Percentiles rank a stretch among this genome's conserved stretches.
phyloP scores from a whole-genome alignment of 2,797 vertebrate genomes.

The Sebastes kiyomatsui region DNA sequence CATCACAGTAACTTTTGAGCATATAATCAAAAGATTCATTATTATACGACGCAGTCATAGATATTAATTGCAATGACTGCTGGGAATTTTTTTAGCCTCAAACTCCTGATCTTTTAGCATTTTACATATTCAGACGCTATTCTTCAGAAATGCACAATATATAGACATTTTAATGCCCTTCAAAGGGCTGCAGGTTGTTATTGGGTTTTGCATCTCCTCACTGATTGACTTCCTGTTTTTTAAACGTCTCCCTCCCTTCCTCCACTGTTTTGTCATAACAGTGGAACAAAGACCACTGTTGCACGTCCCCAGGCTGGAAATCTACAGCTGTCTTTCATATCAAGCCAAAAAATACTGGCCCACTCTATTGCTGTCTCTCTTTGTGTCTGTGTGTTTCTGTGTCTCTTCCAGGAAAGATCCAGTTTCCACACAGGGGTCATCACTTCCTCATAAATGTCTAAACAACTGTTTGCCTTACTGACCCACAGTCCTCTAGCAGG shows the following conservation, averaged over 20 bases:
- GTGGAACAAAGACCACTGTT: constrained; percentile 39
- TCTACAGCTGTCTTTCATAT: constrained; percentile 48
- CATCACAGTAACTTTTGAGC: background rate
- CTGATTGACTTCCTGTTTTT: constrained; percentile 43
- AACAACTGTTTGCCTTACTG: constrained; percentile 52
- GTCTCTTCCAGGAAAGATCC: constrained; percentile 38
- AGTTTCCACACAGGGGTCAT: constrained; percentile 44
- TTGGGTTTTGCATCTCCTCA: background rate
- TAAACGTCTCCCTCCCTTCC: background rate
- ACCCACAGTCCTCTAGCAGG: background rate
- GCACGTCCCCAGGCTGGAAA: constrained; percentile 10
- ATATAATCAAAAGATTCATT: background rate
- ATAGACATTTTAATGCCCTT: background rate
- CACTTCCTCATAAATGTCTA: constrained; percentile 47
- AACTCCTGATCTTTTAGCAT: no score
- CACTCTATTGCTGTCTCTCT: background rate
- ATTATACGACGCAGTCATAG: rapidly evolving
- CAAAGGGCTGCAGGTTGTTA: background rate
- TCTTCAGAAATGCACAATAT: background rate
- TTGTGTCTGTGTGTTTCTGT: constrained; percentile 4
- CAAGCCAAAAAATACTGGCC: constrained; percentile 30
- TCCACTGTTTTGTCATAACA: constrained; percentile 34
- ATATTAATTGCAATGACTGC: background rate
- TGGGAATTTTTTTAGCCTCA: background rate
- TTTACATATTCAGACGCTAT: background rate